Evolutionary conservation across 1,140 invertebrate genomes (phyloP), one percentile per base, ranked within the genome.

Genomic region (Ganaspis sp.): DNA sequence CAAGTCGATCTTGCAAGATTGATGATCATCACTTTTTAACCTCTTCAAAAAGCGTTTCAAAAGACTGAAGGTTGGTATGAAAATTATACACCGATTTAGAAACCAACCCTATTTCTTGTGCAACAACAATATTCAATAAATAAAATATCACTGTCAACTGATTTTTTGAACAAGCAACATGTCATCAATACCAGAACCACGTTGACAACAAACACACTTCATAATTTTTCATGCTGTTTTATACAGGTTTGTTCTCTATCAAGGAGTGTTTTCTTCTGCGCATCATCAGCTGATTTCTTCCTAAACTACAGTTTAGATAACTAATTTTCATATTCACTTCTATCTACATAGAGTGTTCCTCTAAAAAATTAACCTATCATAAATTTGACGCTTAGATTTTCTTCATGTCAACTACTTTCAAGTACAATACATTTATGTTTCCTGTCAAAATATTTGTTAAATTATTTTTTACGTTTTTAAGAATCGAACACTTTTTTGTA

Each of bases 251-350:
- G 11, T 64, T 64, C 54, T n/a, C n/a, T n/a, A n/a, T n/a, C n/a
- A n/a, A n/a, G n/a, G n/a, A n/a, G n/a, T n/a, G 40, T n/a, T 45
- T n/a, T 15, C 40, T 45, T 45, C 12, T 45, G 12, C 12, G 12
- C 2, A 17, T n/a, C 17, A 9, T 38, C 21, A 79, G 64, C 69
- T 69, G 58, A 80, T 73, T 73, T 72, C 45, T 34, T 38, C 19
- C 9, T 6, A 8, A 26, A 37, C 42, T 38, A 38, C n/a, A 42
- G 49, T 45, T 6, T 85, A 86, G 87, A n/a, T n/a, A n/a, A n/a
- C n/a, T n/a, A n/a, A n/a, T n/a, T n/a, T n/a, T n/a, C n/a, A n/a
- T n/a, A n/a, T n/a, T n/a, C n/a, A n/a, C n/a, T n/a, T n/a, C n/a
- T n/a, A n/a, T n/a, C n/a, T n/a, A n/a, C n/a, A n/a, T n/a, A n/a